Evolutionary conservation across 2,113 vertebrate genomes (phyloP), one percentile per base, ranked within the genome.

Genomic region (Esox niger): DNA sequence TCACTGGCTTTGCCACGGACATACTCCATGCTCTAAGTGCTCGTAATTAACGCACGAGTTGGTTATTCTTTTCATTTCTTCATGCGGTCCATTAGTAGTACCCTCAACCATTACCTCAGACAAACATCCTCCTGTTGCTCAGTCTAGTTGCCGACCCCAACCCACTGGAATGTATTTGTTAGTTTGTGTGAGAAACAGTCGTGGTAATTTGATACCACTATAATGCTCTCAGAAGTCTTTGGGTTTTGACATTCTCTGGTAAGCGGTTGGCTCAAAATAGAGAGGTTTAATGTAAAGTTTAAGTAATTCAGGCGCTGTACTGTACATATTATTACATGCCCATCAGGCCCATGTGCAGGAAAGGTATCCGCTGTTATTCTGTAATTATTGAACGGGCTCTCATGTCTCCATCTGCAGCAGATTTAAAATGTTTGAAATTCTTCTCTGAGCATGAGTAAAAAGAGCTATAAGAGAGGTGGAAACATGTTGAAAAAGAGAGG

Each of bases 281-380:
- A 29, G 56, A 73, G 64, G 56, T 13, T 58, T 3, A 17, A 25
- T 58, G 56, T 58, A 11, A 58, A 29, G 54, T 26, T 8, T 20
- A 9, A 56, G 54, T 25, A 26, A 26, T 56, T 58, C 56, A 58
- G 62, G 57, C 80, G 67, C 80, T 80, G n/a, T n/a, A n/a, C n/a
- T n/a, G n/a, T 77, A 76, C 66, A 77, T 71, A 68, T 82, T 70
- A 82, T 84, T 78, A 25, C 49, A 63, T 67, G 66, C 27, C 47
- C 47, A 23, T 52, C 6, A 52, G 7, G 47, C 38, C 38, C 38
- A 17, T 17, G 38, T 43, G 38, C 11, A 43, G 38, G 38, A 43
- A 43, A 43, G 15, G 38, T 43, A 43, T 15, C 38, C 38, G n/a
- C 15, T 43, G 38, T 38, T 11, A 38, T 43, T 43, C 38, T 4